These are phyloP conservation scores for Tethya wilhelma DNA, from an alignment of 37 sponge, comb jelly and placozoan genomes.

Conservation along the genomic window DNA sequence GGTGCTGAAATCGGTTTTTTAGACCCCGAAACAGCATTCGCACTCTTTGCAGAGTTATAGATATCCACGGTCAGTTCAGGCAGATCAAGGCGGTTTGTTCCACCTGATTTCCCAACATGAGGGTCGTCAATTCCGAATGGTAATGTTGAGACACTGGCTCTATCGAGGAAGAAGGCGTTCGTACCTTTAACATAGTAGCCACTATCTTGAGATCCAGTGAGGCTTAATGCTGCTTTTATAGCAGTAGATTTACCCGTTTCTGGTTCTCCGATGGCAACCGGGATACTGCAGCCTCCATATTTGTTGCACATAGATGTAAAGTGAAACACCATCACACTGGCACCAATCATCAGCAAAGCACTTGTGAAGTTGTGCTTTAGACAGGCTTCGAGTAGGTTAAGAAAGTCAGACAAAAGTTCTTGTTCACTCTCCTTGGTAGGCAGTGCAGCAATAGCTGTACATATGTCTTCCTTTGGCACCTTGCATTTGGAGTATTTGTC, in stretches of 20 bases:
- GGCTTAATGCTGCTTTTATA: not conserved
- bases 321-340: conserved; percentile 6
- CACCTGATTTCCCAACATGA: not conserved
- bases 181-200: conserved; percentile 1
- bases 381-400: not conserved
- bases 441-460: not conserved
- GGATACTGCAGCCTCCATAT: conserved; percentile 16
- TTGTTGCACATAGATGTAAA: not conserved
- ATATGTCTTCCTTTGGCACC: not conserved
- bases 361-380: not conserved
- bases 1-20: too few relatives aligned
- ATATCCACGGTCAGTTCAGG: too few relatives aligned
- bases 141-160: not conserved
- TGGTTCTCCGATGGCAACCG: conserved; percentile 9
- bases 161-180: conserved; percentile 9
- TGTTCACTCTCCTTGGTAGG: not conserved
- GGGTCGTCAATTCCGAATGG: conserved; percentile 24
- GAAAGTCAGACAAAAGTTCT: not conserved
- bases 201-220: not conserved
- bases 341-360: not conserved
- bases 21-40: too few relatives aligned
- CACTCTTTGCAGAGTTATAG: too few relatives aligned
- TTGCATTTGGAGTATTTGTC: not conserved
- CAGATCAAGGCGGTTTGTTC: too few relatives aligned
- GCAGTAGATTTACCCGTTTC: conserved; percentile 30